Conservation (phyloP, 1,140 invertebrate species). For the Nasonia giraulti region DNA sequence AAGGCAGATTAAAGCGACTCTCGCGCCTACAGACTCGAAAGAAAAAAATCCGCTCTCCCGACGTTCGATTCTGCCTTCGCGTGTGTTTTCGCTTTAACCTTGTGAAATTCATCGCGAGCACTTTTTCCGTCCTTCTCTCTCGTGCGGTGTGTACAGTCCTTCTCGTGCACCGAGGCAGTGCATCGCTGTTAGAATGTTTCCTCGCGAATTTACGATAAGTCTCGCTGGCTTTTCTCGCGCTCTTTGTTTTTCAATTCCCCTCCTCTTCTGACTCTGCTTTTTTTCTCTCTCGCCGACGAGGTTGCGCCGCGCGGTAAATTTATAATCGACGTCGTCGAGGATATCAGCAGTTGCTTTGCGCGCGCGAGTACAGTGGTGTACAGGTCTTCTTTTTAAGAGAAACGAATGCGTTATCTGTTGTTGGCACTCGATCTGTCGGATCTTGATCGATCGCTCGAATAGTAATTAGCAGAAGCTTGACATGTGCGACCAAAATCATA, state of each 20-base stretch:
- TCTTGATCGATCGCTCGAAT: too few relatives aligned
- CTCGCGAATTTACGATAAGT: slow-evolving; percentile 38
- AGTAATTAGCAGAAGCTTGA: too few relatives aligned
- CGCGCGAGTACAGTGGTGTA: not conserved
- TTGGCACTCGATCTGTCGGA: too few relatives aligned
- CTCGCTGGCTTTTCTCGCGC: slow-evolving; percentile 61
- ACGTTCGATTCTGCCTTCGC: slow-evolving; percentile 30
- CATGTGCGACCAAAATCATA: too few relatives aligned
- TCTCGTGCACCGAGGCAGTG: not conserved
- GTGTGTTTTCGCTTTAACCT: slow-evolving; percentile 41
- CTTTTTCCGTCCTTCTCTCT: slow-evolving; percentile 28
- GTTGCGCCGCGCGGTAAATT: not conserved
- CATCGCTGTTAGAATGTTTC: slow-evolving; percentile 16
- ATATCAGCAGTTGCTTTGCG: slow-evolving; percentile 6
- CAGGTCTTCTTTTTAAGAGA: too few relatives aligned
- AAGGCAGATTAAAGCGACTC: too few relatives aligned
- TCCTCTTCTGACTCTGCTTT: not conserved
- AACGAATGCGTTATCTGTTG: too few relatives aligned
- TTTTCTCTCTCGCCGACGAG: too few relatives aligned
- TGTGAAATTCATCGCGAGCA: slow-evolving; percentile 40
- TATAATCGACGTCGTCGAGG: not conserved
- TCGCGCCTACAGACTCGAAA: slow-evolving; percentile 31
- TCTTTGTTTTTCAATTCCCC: not conserved
- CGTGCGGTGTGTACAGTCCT: not conserved
- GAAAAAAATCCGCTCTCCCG: slow-evolving; percentile 31